Evolutionary conservation across 2,113 vertebrate genomes (phyloP).

Genomic region (Hyperoodon ampullatus): DNA sequence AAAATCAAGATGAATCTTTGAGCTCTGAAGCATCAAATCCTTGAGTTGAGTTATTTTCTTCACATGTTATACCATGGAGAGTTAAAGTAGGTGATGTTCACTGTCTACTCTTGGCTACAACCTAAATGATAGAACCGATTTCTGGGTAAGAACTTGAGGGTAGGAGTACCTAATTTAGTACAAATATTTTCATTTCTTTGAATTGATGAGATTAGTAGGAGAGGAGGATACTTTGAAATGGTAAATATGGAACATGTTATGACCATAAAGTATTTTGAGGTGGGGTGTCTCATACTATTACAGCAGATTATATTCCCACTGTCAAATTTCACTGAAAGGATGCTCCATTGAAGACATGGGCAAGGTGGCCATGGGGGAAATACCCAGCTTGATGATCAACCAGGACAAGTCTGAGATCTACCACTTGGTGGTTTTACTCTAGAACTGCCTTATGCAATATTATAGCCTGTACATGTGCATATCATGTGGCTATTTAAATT

Average conservation of each 20-base stretch:
- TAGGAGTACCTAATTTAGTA: neutral
- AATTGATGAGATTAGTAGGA: conserved; percentile 16
- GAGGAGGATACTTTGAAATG: neutral
- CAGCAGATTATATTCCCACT: neutral
- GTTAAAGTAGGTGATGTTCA: neutral
- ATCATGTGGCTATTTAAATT: neutral
- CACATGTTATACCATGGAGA: neutral
- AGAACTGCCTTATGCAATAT: neutral
- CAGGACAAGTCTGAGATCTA: neutral
- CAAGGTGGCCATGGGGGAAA: neutral
- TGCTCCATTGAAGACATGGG: neutral
- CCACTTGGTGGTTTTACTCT: neutral
- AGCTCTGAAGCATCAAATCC: neutral
- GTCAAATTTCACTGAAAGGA: neutral
- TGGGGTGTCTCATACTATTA: neutral
- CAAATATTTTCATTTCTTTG: conserved; percentile 3
- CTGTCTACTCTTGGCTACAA: neutral
- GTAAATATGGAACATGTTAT: neutral
- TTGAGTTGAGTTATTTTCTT: conserved; percentile 2
- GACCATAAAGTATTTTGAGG: neutral
- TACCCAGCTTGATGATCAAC: neutral
- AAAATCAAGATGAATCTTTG: conserved; percentile 11
- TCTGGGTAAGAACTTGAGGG: neutral
- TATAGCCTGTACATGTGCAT: neutral
- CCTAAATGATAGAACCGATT: neutral